Base-by-base conservation (phyloP, 2,888 invertebrate genomes). In the Caprella mutica region DNA sequence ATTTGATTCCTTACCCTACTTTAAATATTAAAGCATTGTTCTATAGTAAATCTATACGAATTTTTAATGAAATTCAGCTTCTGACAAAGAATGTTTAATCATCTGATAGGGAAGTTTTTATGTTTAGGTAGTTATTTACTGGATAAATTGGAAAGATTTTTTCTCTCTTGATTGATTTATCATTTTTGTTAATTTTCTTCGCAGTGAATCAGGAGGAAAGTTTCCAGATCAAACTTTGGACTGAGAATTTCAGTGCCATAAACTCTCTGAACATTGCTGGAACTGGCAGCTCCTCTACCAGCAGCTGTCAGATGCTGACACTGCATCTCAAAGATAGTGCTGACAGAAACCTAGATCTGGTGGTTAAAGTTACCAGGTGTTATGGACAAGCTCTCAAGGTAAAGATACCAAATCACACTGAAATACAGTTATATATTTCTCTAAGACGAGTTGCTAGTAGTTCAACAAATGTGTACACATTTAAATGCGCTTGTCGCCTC, bases 251-350 rank as follows among this genome's bases (percentile, higher is more conserved):
- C 51, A 44, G 46, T 6, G 56, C 58, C 5, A 30, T 8, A 19
- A 54, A 52, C 30, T 52, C 58, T 12, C 61, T 59, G 23, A 48
- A 65, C 12, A 52, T 52, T 1, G 35, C 66, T 8, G 55, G 61
- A 9, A 56, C 65, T 5, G 42, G 59, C 21, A 26, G 53, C 5
- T 52, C 66, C 5, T 55, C 58, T 9, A 58, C 65, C 2, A 43
- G 59, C 3, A 51, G 55, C 4, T 56, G 56, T n/a, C 64, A 60
- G 26, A 40, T 52, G 27, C 46, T 58, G 2, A 77, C 82, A 43
- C 73, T 94, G 55, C 82, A 84, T 67, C 73, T 94, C 44, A 78
- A 84, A 55, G 94, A 94, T 71, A 76, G 77, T 3, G 75, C 78
- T 6, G 81, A 82, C 2, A 76, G 93, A 46, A 78, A 85, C 57